Base-by-base conservation (phyloP, 2,113 vertebrate genomes). In the Struthidea cinerea region DNA sequence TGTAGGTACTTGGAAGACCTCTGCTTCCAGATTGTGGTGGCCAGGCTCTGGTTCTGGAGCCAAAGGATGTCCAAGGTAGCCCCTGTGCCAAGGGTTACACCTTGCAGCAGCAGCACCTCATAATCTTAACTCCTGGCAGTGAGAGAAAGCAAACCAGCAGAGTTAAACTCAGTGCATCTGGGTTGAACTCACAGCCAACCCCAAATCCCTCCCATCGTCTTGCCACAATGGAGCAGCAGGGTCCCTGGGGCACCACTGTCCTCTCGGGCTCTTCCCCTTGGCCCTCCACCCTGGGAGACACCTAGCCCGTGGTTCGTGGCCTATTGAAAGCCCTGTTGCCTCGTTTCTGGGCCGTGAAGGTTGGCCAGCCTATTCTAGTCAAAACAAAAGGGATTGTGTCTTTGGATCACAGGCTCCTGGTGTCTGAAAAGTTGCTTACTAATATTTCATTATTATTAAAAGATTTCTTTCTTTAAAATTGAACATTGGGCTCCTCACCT, bases 351-450 rank as follows among this genome's bases (percentile, higher is more conserved):
- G 68, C 50, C 1, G 0, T 1, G 1, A 89, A 93, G 59, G 52
- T 84, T 94, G 83, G 73, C 91, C 91, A 92, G 89, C 30, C 52
- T 77, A 92, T 93, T 96, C 87, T 71, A 75, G 68, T 81, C 0
- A 1, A 86, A 96, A 96, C 85, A 93, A 96, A 97, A 75, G 85
- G 76, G 49, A 86, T 42, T 71, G 85, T 7, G 3, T 46, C 93
- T 83, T 83, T 67, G 85, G 75, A 90, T 90, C 71, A 55, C 32
- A 46, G 39, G 46, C 63, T 93, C 46, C 60, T 46, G 64, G 42
- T 67, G 76, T 68, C 88, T 87, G 79, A 93, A 78, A 78, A 89
- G 53, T 30, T 55, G 18, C 64, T 89, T 46, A 50, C 67, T 73
- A 75, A 33, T 50, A 87, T 39, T 89, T 88, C 80, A 82, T 63